Base-by-base conservation (phyloP, 2,113 vertebrate genomes). In the Eupsittula cactorum region DNA sequence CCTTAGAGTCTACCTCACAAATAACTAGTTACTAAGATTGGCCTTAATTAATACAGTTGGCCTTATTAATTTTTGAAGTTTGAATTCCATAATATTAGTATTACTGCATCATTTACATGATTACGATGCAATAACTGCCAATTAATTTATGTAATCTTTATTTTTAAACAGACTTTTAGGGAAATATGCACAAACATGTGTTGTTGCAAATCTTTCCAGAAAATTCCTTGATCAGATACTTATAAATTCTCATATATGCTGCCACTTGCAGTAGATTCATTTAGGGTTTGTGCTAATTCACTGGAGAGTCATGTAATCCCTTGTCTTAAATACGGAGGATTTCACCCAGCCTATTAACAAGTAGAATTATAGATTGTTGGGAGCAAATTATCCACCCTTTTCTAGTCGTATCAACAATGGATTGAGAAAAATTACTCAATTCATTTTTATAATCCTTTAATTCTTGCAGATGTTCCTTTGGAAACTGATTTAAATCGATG, bases 381-480 rank as follows among this genome's bases (percentile, higher is more conserved):
- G 83, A 89, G 86, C 89, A 95, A 93, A 91, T 88, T 91, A 93
- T 52, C 57, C 80, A 55, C 88, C 65, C 69, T 69, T 62, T 64
- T 59, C 90, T 53, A 83, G 55, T 64, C 86, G 28, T 28, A 64
- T 39, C 95, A 86, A 96, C 90, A 93, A 90, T 31, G 77, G 88
- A 71, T 17, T 37, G 82, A 88, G 76, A 82, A 87, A 96, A 93
- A 93, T 92, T 87, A 86, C 70, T 92, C 86, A 71, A 71, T 89
- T 93, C 93, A 69, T 88, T 95, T 91, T 46, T 92, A 86, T 86
- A 94, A 96, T 95, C 92, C 95, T 85, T 69, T 95, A 88, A 97
- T 91, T 94, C 96, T 79, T 75, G 46, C 80, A 46, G 88, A 90
- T 70, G 88, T 47, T 94, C 62, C 83, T 57, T 28, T 79, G 88